Evolutionary conservation across 2,113 vertebrate genomes (phyloP).

Genomic region (Coracopsis vasa): DNA sequence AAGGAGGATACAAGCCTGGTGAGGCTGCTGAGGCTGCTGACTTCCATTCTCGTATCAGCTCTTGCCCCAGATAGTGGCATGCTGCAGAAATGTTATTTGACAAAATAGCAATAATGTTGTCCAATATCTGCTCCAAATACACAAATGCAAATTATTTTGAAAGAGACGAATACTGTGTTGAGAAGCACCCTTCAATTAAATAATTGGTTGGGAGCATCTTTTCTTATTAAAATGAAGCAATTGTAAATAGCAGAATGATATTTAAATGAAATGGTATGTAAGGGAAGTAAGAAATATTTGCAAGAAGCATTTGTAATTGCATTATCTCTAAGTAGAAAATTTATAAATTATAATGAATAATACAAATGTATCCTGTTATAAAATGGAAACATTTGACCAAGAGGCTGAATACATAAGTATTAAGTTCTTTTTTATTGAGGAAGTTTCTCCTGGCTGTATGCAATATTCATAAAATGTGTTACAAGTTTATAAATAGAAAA

Average conservation of each 20-base stretch:
- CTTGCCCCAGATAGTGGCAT: neutral
- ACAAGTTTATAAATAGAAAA: neutral
- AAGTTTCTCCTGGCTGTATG: neutral
- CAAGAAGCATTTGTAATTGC: conserved; percentile 29
- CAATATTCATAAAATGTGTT: neutral
- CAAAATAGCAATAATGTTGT: conserved; percentile 19
- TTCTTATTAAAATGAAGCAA: conserved; percentile 45
- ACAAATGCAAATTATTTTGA: conserved; percentile 43
- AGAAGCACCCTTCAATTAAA: conserved; percentile 41
- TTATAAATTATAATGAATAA: conserved; percentile 37
- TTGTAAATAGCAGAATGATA: conserved; percentile 45
- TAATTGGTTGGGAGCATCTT: conserved; percentile 31
- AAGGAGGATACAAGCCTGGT: neutral
- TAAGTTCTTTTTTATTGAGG: neutral
- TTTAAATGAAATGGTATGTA: conserved; percentile 37
- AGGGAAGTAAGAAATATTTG: conserved; percentile 32
- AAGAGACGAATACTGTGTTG: conserved; percentile 8
- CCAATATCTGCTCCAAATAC: conserved; percentile 2
- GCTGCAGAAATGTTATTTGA: neutral
- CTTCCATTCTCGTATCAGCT: neutral
- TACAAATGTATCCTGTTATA: conserved; percentile 19
- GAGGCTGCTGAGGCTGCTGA: neutral
- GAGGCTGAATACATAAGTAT: neutral
- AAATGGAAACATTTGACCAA: conserved; percentile 38
- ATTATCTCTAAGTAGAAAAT: conserved; percentile 28